These are phyloP conservation scores for Platycercus adscitus DNA, from an alignment of 2,113 vertebrate genomes.

Conservation along the genomic window DNA sequence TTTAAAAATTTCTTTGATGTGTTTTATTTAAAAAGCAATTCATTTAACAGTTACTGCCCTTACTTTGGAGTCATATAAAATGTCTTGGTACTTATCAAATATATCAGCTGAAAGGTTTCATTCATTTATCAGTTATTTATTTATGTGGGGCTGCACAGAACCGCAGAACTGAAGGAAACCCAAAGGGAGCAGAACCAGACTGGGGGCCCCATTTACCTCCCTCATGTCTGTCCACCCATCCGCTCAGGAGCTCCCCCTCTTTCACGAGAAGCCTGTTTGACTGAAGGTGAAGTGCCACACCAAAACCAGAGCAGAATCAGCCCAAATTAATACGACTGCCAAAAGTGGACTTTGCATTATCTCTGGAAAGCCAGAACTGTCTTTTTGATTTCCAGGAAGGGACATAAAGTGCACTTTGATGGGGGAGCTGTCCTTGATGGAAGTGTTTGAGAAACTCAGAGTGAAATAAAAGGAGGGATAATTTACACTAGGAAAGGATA, in stretches of 20 bases:
- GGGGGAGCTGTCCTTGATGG: neutral
- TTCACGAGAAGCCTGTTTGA: neutral
- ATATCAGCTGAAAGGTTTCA: neutral
- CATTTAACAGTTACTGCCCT: conserved; percentile 30
- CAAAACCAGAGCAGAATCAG: neutral
- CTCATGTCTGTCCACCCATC: neutral
- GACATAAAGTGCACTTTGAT: neutral
- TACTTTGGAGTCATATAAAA: neutral
- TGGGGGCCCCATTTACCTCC: neutral
- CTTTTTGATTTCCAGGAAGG: neutral
- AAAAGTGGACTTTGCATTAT: neutral
- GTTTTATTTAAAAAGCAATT: conserved; percentile 65
- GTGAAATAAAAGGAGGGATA: neutral
- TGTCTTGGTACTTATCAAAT: neutral
- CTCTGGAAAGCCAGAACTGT: neutral
- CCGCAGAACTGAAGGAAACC: neutral
- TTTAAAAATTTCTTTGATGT: conserved; percentile 61
- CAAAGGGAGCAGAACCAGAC: neutral
- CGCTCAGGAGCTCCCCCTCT: neutral
- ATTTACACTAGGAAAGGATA: neutral
- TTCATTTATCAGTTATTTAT: conserved; percentile 35
- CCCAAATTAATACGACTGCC: neutral
- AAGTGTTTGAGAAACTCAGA: neutral
- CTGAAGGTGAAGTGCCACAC: neutral
- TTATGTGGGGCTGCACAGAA: neutral